Evolutionary conservation across 64 coral and sea anemone species (phyloP).

Genomic region (Actinia equina): DNA sequence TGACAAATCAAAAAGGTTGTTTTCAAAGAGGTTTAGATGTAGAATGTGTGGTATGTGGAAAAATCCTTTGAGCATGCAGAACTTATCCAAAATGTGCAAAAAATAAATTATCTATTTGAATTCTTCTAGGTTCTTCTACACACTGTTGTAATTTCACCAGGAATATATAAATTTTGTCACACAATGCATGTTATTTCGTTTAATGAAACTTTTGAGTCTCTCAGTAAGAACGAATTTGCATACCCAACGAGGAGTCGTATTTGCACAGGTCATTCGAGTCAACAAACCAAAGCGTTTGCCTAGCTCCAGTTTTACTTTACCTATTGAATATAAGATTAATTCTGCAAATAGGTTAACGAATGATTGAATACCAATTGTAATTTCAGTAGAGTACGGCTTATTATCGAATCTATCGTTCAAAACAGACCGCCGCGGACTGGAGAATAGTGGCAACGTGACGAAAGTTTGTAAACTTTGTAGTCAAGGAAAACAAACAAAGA

Average conservation of each 20-base stretch:
- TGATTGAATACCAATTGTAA: constrained; percentile 8
- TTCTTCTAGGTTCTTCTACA: not conserved
- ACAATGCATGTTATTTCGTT: too few species aligned
- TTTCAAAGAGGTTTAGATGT: not conserved
- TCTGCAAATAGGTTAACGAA: constrained; percentile 15
- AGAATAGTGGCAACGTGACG: not conserved
- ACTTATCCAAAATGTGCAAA: not conserved
- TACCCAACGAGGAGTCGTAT: not conserved
- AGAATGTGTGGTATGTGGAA: not conserved
- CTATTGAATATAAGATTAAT: constrained; percentile 14
- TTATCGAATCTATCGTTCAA: not conserved
- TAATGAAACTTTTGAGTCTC: not conserved
- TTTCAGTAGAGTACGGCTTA: not conserved
- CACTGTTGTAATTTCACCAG: not conserved
- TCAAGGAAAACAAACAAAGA: not conserved
- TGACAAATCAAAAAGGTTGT: not conserved
- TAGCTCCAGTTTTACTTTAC: not conserved
- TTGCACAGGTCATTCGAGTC: not conserved
- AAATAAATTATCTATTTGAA: not conserved
- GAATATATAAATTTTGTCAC: not conserved
- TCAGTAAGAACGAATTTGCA: not conserved
- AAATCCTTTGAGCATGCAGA: not conserved
- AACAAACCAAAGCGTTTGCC: constrained; percentile 1
- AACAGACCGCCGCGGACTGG: not conserved
- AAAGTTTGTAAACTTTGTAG: constrained; percentile 12